Base-by-base conservation (phyloP, 2,113 vertebrate species). In the Syngnathus scovelli region DNA sequence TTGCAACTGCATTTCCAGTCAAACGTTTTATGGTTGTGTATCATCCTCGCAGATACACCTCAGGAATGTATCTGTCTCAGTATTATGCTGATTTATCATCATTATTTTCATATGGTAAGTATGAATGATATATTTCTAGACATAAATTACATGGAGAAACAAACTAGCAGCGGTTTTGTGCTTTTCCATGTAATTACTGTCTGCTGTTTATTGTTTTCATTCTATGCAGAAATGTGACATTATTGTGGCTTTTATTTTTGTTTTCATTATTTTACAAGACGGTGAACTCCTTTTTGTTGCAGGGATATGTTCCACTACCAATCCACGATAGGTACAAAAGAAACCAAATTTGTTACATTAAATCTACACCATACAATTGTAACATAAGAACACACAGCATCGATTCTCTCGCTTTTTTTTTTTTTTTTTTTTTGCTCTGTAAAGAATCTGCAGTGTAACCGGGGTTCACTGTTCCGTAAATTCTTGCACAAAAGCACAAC, bases 121-220 rank as follows among this genome's bases (percentile, higher is more conserved):
- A 86, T 77, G 64, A 33, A 33, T 33, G 27, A 33, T 33, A 27
- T 63, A 46, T 46, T 63, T 62, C 36, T 36, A 64, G 48, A 33
- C 65, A 77, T 74, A 69, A 48, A 49, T 69, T 66, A 72, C 69
- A 77, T 72, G 67, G 71, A 78, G 79, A 87, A 83, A 86, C 69
- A 81, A 86, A 84, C 71, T 18, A 69, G 84, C 87, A 90, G 83
- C 84, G 15, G 74, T 85, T 89, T 82, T 67, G 11, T 77, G 79
- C 70, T 82, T 68, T 77, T 72, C 43, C 64, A 70, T 83, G 67
- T 85, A 62, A 71, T 74, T 61, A 69, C n/a, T 79, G 66, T 74
- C 69, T 71, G 65, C 64, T 70, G 60, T 64, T 79, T 61, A 6
- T 48, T 67, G 56, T 71, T 67, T 52, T 69, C 70, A 33, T 7